Evolutionary conservation across 2,888 invertebrate genomes (phyloP), one percentile per base, ranked within the genome.

Genomic region (Protophormia terraenovae): DNA sequence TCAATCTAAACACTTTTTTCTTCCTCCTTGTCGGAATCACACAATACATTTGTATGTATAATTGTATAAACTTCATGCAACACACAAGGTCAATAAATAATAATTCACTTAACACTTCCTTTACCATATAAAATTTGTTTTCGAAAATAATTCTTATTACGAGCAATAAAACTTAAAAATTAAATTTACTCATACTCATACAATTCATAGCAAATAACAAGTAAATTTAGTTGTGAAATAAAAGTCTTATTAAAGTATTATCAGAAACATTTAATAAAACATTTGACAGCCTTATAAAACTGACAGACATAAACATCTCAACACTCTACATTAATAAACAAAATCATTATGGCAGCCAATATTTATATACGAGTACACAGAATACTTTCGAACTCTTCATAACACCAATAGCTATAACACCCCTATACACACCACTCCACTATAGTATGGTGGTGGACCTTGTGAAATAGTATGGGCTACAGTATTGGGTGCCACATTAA

Each of bases 171-270:
- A 75, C 53, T 60, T n/a, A n/a, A 27, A 50, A 81, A 77, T 41
- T 4, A 38, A 77, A 77, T n/a, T n/a, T n/a, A n/a, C n/a, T n/a
- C n/a, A n/a, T n/a, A n/a, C n/a, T n/a, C n/a, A 67, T 41, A 29
- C 29, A n/a, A 72, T 62, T 32, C 72, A 10, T 2, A 14, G 41
- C 6, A 66, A 64, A 66, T 24, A 27, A 45, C 53, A 64, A 14
- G 32, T 29, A 8, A n/a, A 32, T 32, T 24, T 24, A 12, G 6
- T 38, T 78, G 60, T 58, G 53, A 85, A 71, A 79, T 76, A 72
- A 80, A 86, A 86, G 53, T 80, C 86, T 86, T 83, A 86, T 86
- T 86, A 83, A 80, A 83, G 75, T 53, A 86, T 86, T 83, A 83
- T 77, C 83, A 77, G 29, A 62, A 77, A 67, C 72, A 76, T 83